Evolutionary conservation across 2,113 vertebrate genomes (phyloP).

Genomic region (Apeltes quadracus): DNA sequence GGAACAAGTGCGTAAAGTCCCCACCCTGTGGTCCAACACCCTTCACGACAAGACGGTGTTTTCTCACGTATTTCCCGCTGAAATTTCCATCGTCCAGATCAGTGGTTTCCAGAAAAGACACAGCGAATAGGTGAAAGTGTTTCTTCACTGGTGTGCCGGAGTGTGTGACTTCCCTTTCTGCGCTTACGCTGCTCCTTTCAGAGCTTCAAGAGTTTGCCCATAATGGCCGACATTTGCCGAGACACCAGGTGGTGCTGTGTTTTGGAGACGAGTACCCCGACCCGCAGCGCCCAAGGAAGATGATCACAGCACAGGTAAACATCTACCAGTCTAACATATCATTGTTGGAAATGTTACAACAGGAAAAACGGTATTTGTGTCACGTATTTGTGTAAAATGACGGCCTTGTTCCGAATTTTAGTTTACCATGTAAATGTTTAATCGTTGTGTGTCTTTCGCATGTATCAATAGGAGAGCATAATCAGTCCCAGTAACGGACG

Average conservation of each 20-base stretch:
- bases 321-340: background rate
- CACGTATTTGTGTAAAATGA: background rate
- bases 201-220: conserved; percentile 91
- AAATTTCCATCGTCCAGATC: conserved; percentile 47
- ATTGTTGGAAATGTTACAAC: background rate
- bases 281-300: conserved; percentile 90
- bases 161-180: background rate
- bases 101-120: conserved; percentile 49
- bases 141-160: background rate
- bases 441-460: background rate
- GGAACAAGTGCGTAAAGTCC: conserved; percentile 56
- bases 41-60: conserved; percentile 30
- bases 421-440: background rate
- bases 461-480: background rate
- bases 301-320: conserved; percentile 94
- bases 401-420: background rate
- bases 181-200: conserved; percentile 60
- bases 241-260: conserved; percentile 91
- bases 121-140: conserved; percentile 18
- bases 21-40: conserved; percentile 71
- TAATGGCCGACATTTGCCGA: conserved; percentile 87
- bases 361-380: background rate
- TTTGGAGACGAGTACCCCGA: conserved; percentile 97
- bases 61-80: conserved; percentile 31
- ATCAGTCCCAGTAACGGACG: background rate